These are phyloP conservation scores for Pantherophis vulpinus DNA, from an alignment of 2,797 vertebrate genomes.

Conservation along the genomic window DNA sequence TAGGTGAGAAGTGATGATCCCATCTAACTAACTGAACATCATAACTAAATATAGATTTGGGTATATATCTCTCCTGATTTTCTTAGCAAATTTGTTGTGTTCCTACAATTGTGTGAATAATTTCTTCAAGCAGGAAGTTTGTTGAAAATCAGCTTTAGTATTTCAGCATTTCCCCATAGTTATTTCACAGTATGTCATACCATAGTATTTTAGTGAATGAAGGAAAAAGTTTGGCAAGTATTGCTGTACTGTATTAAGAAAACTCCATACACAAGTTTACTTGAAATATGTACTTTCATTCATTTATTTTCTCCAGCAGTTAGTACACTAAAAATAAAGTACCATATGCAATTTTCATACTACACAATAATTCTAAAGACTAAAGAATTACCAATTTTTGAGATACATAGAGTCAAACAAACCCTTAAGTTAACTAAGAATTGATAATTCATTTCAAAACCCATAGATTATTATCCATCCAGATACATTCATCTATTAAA, in stretches of 20 bases:
- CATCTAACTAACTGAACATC: not conserved
- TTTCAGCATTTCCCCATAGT: too few species aligned
- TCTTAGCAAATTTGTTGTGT: not conserved
- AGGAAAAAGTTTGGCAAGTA: not conserved
- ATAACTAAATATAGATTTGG: not conserved
- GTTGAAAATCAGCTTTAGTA: not conserved
- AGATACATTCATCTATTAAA: not conserved
- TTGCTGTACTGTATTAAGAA: not conserved
- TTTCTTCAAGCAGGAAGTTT: not conserved
- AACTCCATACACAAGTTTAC: not conserved
- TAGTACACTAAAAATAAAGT: not conserved
- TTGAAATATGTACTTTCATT: not conserved
- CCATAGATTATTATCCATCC: not conserved
- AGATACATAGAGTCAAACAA: not conserved
- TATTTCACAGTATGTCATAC: too few species aligned
- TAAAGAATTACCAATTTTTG: not conserved
- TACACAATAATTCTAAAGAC: not conserved
- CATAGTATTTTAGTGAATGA: not conserved
- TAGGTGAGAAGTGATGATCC: not conserved
- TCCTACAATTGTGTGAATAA: not conserved
- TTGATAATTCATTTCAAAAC: not conserved
- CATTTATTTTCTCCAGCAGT: not conserved
- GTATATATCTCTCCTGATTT: not conserved
- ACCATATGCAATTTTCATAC: not conserved
- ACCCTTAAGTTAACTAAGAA: not conserved